Conservation (phyloP, 2,888 invertebrate species). For the Sphinx pinastri region DNA sequence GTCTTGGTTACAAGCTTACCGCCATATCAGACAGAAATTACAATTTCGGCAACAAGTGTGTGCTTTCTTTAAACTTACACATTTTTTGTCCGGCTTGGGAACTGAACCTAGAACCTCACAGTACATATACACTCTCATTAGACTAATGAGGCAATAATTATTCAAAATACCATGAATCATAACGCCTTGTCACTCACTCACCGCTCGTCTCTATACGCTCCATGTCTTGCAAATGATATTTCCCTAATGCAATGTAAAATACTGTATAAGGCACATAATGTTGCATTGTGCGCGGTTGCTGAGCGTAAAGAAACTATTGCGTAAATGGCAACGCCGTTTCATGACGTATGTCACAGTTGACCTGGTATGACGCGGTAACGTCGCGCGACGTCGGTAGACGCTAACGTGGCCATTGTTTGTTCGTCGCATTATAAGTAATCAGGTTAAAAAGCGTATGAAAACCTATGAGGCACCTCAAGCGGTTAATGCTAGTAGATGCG, state of each 20-base stretch:
- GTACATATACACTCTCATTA: too few species aligned
- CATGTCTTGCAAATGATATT: slow-evolving; percentile 43
- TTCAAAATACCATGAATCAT: too few species aligned
- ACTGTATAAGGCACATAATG: slow-evolving; percentile 49
- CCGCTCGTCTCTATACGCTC: slow-evolving; percentile 32
- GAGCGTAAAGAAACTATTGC: slow-evolving; percentile 41
- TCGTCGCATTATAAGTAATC: slow-evolving; percentile 5
- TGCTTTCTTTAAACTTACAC: too few species aligned
- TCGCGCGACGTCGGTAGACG: background rate
- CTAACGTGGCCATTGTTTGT: background rate
- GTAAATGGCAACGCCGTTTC: slow-evolving; percentile 27
- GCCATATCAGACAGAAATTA: too few species aligned
- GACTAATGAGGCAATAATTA: too few species aligned
- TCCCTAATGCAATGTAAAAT: slow-evolving; percentile 45
- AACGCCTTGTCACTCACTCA: too few species aligned
- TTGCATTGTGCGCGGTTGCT: slow-evolving; percentile 40
- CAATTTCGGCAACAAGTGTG: too few species aligned
- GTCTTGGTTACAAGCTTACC: too few species aligned
- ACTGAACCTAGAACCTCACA: too few species aligned
- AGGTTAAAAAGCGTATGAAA: background rate
- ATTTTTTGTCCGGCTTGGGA: too few species aligned
- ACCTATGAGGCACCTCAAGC: background rate
- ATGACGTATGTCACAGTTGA: slow-evolving; percentile 13
- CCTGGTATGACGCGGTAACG: background rate
- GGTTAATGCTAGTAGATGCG: background rate